phyloP scores from a whole-genome alignment of 2,888 invertebrate genomes.

The Cheilosia impressa region DNA sequence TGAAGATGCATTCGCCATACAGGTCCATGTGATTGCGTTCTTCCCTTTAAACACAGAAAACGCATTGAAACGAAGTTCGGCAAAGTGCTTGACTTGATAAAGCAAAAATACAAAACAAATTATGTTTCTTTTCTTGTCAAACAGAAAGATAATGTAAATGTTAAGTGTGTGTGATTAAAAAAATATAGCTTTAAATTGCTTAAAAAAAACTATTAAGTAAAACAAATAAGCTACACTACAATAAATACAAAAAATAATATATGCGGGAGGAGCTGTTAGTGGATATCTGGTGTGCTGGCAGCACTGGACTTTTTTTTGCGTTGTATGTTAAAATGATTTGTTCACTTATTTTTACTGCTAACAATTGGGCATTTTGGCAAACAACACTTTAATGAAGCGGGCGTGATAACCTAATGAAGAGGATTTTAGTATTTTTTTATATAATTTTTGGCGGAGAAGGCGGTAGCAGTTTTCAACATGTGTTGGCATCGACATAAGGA shows the following conservation, averaged over 20 bases:
- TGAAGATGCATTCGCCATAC: slow-evolving; percentile 87
- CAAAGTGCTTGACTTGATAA: slow-evolving; percentile 35
- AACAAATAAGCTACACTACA: slow-evolving; percentile 22
- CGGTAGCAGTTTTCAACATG: slow-evolving; percentile 26
- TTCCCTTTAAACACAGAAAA: slow-evolving; percentile 73
- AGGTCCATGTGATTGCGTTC: slow-evolving; percentile 83
- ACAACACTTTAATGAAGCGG: slow-evolving; percentile 41
- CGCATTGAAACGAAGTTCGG: slow-evolving; percentile 54
- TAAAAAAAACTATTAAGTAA: slow-evolving; percentile 61
- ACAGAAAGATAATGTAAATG: slow-evolving; percentile 37
- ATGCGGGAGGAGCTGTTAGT: slow-evolving; percentile 34
- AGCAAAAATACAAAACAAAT: slow-evolving; percentile 38
- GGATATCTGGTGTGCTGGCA: slow-evolving; percentile 26
- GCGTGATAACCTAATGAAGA: slow-evolving; percentile 36
- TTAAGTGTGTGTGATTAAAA: slow-evolving; percentile 66
- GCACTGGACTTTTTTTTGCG: slow-evolving; percentile 40
- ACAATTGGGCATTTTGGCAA: slow-evolving; percentile 40
- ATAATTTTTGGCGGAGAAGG: slow-evolving; percentile 28
- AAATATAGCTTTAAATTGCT: slow-evolving; percentile 76
- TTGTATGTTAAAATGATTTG: slow-evolving; percentile 42
- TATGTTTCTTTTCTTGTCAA: slow-evolving; percentile 68
- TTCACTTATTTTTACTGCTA: slow-evolving; percentile 52
- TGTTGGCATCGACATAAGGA: slow-evolving; percentile 59
- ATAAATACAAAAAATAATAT: slow-evolving; percentile 1
- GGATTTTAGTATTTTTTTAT: slow-evolving; percentile 27